phyloP scores from a whole-genome alignment of 1,140 invertebrate genomes.

The Diprion similis region DNA sequence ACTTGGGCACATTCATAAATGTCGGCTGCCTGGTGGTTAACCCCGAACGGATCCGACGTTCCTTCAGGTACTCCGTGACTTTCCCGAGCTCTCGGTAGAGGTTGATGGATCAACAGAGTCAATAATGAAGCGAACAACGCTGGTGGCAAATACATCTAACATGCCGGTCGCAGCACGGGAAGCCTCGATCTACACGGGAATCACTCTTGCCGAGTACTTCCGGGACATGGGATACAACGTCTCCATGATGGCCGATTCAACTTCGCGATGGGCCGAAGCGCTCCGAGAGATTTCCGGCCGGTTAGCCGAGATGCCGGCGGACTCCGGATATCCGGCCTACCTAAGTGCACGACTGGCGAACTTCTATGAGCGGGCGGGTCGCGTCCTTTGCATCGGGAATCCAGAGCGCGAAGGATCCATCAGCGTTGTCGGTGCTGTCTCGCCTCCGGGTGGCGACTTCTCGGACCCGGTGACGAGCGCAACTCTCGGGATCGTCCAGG shows the following conservation, averaged over 20 bases:
- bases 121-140: slow-evolving; percentile 82
- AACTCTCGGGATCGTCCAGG: slow-evolving; percentile 75
- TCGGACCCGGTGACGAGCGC: slow-evolving; percentile 80
- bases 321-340: slow-evolving; percentile 78
- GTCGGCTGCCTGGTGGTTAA: too few relatives aligned
- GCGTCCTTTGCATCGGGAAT: slow-evolving; percentile 72
- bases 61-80: slow-evolving; percentile 68
- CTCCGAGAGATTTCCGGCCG: slow-evolving; percentile 86
- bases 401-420: slow-evolving; percentile 74
- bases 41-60: too few relatives aligned
- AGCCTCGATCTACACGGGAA: slow-evolving; percentile 86
- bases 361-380: slow-evolving; percentile 78
- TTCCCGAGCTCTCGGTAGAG: slow-evolving; percentile 78
- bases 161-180: slow-evolving; percentile 89
- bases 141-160: slow-evolving; percentile 87
- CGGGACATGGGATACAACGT: slow-evolving; percentile 85
- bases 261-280: slow-evolving; percentile 86
- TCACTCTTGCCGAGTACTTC: slow-evolving; percentile 82
- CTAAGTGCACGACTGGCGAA: slow-evolving; percentile 72
- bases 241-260: slow-evolving; percentile 89
- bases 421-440: slow-evolving; percentile 78
- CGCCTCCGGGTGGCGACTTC: slow-evolving; percentile 81
- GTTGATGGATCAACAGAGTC: slow-evolving; percentile 76
- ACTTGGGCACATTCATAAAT: too few relatives aligned
- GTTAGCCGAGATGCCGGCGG: slow-evolving; percentile 87